phyloP scores from a whole-genome alignment of 2,888 invertebrate genomes.

The Clivina fossor region DNA sequence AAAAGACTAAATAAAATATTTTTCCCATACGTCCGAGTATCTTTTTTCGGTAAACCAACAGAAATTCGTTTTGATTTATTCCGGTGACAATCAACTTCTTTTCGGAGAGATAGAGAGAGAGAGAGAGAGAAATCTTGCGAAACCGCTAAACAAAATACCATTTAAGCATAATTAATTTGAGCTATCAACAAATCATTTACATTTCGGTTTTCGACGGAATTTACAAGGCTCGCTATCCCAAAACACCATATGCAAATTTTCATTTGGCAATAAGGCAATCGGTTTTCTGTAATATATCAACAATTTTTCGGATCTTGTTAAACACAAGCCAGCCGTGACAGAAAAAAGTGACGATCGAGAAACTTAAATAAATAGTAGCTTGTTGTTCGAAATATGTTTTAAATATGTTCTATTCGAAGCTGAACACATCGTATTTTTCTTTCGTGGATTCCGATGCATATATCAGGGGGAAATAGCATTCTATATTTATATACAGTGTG shows the following conservation, averaged over 20 bases:
- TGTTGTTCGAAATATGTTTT: slow-evolving; percentile 24
- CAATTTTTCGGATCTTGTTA: slow-evolving; percentile 10
- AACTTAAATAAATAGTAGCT: background rate
- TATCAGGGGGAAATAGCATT: background rate
- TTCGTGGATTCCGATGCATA: slow-evolving; percentile 13
- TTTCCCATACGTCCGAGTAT: too few relatives aligned
- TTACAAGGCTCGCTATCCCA: background rate
- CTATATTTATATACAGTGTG: slow-evolving; percentile 16
- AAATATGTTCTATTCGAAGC: slow-evolving; percentile 32
- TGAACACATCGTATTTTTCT: slow-evolving; percentile 29
- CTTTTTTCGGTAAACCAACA: too few relatives aligned
- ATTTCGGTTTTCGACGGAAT: slow-evolving; percentile 14
- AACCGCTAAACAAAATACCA: slow-evolving; percentile 17
- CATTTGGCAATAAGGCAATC: slow-evolving; percentile 19
- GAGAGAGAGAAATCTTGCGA: slow-evolving; percentile 6
- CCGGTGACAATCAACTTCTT: background rate
- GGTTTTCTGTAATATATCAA: background rate
- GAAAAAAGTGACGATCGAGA: slow-evolving; percentile 21
- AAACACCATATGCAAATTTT: slow-evolving; percentile 20
- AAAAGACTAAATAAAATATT: too few relatives aligned
- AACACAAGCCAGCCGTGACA: slow-evolving; percentile 13
- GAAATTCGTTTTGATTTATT: slow-evolving; percentile 6
- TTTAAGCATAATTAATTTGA: slow-evolving; percentile 20
- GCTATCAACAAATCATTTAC: slow-evolving; percentile 25
- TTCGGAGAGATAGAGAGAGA: too few relatives aligned